phyloP scores from a whole-genome alignment of 2,888 invertebrate species.

The Thymelicus acteon region DNA sequence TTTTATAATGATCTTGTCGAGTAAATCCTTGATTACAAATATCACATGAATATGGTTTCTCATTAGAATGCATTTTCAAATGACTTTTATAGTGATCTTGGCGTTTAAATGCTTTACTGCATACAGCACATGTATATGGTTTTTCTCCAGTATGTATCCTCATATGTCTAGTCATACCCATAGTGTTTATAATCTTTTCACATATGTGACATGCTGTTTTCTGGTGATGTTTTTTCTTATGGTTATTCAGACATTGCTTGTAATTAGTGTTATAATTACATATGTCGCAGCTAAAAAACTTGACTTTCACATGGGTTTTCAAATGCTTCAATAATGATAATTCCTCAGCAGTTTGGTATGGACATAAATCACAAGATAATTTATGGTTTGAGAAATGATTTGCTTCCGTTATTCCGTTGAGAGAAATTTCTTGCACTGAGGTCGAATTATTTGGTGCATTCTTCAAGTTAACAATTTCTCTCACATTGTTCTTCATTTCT shows the following conservation, averaged over 20 bases:
- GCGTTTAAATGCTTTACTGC: background rate
- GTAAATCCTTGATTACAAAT: background rate
- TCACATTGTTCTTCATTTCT: background rate
- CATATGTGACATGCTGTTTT: background rate
- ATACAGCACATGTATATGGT: background rate
- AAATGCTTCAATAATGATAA: background rate
- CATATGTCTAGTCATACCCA: background rate
- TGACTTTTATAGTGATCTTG: constrained; percentile 5
- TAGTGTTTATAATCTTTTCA: background rate
- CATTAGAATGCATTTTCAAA: background rate
- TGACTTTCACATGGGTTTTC: background rate
- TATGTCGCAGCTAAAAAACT: background rate
- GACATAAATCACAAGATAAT: background rate
- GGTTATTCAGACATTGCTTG: background rate
- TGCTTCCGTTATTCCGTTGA: no score
- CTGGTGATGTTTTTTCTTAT: background rate
- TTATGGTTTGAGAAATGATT: background rate
- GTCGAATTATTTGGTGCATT: background rate
- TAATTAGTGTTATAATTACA: background rate
- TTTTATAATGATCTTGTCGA: constrained; percentile 7
- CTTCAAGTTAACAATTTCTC: background rate
- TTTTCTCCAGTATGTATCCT: background rate
- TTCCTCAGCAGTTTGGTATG: background rate
- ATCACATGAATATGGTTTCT: background rate
- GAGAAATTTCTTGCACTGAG: background rate